Conservation (phyloP, 1,140 invertebrate genomes). For the Drosophila ironensis region DNA sequence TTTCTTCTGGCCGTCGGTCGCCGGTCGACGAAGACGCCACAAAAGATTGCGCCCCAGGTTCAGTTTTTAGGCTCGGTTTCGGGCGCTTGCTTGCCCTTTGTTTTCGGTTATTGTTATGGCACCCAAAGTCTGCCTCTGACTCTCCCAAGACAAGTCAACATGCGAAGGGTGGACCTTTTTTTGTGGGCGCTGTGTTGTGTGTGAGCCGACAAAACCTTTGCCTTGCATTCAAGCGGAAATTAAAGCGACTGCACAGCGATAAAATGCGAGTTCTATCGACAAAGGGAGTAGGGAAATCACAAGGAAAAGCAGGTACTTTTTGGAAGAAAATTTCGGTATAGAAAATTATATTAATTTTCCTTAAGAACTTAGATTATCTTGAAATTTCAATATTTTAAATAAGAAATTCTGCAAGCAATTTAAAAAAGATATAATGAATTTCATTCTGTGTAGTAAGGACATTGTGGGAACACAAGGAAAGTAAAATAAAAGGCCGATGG, state of each 20-base stretch:
- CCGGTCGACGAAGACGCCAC: constrained; percentile 18
- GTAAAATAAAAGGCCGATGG: constrained; percentile 9
- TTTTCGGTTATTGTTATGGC: constrained; percentile 54
- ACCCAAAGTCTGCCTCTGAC: constrained; percentile 34
- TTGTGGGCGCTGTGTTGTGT: too few species aligned
- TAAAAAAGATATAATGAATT: too few species aligned
- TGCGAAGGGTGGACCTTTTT: constrained; percentile 54
- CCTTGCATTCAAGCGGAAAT: constrained; percentile 77
- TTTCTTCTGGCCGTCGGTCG: constrained; percentile 31
- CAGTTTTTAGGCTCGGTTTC: too few species aligned
- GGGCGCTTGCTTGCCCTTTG: constrained; percentile 46
- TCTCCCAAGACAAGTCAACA: constrained; percentile 60
- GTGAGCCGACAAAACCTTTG: constrained; percentile 60
- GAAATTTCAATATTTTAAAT: too few species aligned
- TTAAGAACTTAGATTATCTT: too few species aligned
- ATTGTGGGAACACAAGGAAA: neutral
- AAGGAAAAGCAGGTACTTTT: neutral
- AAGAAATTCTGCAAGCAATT: too few species aligned
- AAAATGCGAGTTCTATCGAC: too few species aligned
- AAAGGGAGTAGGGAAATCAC: neutral
- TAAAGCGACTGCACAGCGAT: constrained; percentile 46
- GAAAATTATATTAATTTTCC: too few species aligned
- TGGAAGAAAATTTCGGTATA: too few species aligned
- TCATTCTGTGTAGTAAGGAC: neutral
- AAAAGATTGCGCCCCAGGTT: constrained; percentile 38